Percentiles rank a stretch among this genome's conserved stretches.
phyloP scores from a whole-genome alignment of 2,797 vertebrate species.

The Etheostoma nigrum region DNA sequence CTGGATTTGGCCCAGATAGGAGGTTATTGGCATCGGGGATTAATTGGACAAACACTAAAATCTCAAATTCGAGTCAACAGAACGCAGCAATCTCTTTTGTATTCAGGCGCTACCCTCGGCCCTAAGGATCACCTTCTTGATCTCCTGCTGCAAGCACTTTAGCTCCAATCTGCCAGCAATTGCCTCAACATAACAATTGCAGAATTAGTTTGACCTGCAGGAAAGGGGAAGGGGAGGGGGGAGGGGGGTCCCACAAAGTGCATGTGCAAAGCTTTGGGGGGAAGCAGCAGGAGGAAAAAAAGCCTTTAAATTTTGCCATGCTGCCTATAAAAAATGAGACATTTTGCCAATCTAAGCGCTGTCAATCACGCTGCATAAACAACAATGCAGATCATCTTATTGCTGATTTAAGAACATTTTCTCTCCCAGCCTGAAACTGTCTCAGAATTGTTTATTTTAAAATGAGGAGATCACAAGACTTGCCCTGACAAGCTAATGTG shows the following conservation, averaged over 20 bases:
- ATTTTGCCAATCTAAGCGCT: conserved; percentile 37
- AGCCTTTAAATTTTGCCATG: conserved; percentile 48
- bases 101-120: conserved; percentile 36
- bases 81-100: conserved; percentile 48
- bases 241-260: conserved; percentile 22
- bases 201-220: conserved; percentile 74
- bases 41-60: conserved; percentile 60
- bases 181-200: conserved; percentile 68
- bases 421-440: conserved; percentile 30
- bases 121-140: conserved; percentile 52
- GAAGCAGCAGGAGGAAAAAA: conserved; percentile 18
- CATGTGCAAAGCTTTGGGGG: conserved; percentile 36
- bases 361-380: conserved; percentile 45
- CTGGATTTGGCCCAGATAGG: conserved; percentile 28
- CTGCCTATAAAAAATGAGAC: conserved; percentile 60
- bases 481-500: conserved; percentile 42
- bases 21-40: conserved; percentile 60
- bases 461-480: conserved; percentile 53
- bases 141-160: conserved; percentile 62
- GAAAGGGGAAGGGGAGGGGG: conserved; percentile 1
- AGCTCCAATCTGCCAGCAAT: conserved; percentile 56
- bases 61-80: conserved; percentile 49
- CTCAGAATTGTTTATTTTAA: conserved; percentile 56
- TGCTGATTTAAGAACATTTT: conserved; percentile 46
- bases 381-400: conserved; percentile 14